Evolutionary conservation across 2,797 vertebrate genomes (phyloP).

Genomic region (Threskiornis aethiopicus): DNA sequence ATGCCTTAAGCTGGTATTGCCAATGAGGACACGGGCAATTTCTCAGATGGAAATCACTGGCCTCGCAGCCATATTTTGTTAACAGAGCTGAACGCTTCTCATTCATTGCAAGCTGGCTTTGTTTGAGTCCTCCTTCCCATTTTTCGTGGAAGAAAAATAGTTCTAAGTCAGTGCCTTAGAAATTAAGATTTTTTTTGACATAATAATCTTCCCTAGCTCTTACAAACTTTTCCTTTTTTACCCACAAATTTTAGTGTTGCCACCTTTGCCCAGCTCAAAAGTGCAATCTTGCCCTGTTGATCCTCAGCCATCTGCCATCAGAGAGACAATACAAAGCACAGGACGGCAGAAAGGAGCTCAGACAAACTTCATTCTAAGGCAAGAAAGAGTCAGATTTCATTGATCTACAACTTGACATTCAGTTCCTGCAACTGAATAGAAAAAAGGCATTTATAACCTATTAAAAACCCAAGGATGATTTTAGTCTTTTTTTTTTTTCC

Average conservation of each 20-base stretch:
- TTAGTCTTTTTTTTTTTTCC: not conserved
- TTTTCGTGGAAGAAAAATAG: not conserved
- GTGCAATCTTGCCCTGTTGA: not conserved
- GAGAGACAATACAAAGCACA: not conserved
- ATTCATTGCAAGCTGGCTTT: conserved; percentile 5
- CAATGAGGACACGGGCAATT: not conserved
- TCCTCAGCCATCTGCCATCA: not conserved
- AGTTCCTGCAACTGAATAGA: conserved; percentile 46
- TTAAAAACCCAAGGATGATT: conserved; percentile 69
- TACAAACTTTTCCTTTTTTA: not conserved
- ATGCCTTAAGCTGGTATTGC: not conserved
- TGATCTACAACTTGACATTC: conserved; percentile 51
- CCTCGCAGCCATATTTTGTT: not conserved
- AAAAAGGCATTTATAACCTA: conserved; percentile 65
- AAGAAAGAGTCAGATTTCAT: conserved; percentile 19
- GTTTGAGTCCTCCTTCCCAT: not conserved
- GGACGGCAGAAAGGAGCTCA: not conserved
- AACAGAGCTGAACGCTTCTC: not conserved
- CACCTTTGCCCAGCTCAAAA: not conserved
- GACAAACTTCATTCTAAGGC: conserved; percentile 29
- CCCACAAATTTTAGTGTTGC: not conserved
- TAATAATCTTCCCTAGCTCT: not conserved
- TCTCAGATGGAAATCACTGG: conserved; percentile 7
- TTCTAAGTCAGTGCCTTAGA: not conserved
- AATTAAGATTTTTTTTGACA: not conserved